Evolutionary conservation across 1,140 invertebrate genomes (phyloP).

Genomic region (Drosophila pachea): DNA sequence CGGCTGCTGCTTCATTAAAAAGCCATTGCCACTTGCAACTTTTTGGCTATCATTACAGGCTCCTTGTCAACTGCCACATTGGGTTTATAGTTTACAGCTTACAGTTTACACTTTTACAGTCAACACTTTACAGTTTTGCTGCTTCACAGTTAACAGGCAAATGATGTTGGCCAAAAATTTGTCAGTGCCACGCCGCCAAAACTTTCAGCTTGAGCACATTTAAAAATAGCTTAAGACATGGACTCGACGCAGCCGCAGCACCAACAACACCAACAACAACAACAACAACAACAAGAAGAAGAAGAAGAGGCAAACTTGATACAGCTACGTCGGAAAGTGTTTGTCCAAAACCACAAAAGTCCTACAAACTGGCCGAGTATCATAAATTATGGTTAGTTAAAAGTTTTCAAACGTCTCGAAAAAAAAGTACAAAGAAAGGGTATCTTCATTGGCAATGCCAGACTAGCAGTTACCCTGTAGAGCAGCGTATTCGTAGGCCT

Average conservation of each 20-base stretch:
- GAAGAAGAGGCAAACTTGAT: background rate
- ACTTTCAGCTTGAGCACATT: conserved; percentile 62
- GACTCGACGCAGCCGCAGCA: conserved; percentile 29
- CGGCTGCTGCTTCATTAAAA: conserved; percentile 64
- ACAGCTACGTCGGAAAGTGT: conserved; percentile 30
- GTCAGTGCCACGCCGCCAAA: conserved; percentile 43
- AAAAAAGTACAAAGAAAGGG: conserved; percentile 8
- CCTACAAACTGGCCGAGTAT: conserved; percentile 42
- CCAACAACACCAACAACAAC: conserved; percentile 3
- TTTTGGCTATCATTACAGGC: conserved; percentile 65
- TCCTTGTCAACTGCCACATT: conserved; percentile 41
- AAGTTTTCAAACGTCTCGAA: conserved; percentile 48
- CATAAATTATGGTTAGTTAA: conserved; percentile 75
- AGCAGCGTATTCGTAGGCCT: background rate
- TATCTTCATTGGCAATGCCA: background rate
- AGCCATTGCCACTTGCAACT: conserved; percentile 70
- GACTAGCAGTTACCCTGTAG: background rate
- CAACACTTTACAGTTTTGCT: conserved; percentile 43
- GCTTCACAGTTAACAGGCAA: conserved; percentile 45
- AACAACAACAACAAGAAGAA: background rate
- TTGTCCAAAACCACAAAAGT: conserved; percentile 46
- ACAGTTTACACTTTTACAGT: conserved; percentile 49
- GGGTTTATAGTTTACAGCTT: conserved; percentile 50
- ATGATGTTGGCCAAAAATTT: conserved; percentile 45
- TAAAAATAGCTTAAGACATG: conserved; percentile 75